Evolutionary conservation across 2,888 invertebrate genomes (phyloP).

Genomic region (Julus scanicus): DNA sequence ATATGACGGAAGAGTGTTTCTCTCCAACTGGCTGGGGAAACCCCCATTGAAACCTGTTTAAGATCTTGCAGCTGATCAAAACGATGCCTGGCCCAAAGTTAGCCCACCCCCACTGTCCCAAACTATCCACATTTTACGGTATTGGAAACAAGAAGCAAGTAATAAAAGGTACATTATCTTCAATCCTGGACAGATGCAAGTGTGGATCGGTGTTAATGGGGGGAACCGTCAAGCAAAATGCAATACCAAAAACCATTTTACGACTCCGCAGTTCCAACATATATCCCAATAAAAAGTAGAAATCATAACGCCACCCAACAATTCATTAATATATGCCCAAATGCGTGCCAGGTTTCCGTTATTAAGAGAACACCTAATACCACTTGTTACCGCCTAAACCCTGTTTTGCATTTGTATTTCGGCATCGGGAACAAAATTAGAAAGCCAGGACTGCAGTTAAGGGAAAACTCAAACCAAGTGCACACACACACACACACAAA

Average conservation of each 20-base stretch:
- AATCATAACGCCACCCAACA: not conserved
- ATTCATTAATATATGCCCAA: conserved; percentile 30
- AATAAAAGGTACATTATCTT: too few species aligned
- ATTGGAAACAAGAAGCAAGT: too few species aligned
- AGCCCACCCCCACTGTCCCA: too few species aligned
- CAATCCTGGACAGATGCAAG: too few species aligned
- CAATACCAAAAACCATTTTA: not conserved
- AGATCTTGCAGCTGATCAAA: too few species aligned
- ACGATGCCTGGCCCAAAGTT: too few species aligned
- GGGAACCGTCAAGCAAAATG: too few species aligned
- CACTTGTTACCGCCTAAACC: not conserved
- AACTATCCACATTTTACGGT: too few species aligned
- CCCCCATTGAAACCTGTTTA: too few species aligned
- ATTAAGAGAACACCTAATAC: conserved; percentile 34
- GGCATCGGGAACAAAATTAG: not conserved
- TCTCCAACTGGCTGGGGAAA: too few species aligned
- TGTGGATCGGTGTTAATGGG: too few species aligned
- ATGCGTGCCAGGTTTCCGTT: not conserved
- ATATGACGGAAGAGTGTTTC: too few species aligned
- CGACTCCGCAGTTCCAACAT: not conserved
- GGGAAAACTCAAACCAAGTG: not conserved
- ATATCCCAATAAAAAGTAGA: not conserved
- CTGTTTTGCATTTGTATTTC: conserved; percentile 20
- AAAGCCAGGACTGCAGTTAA: not conserved
- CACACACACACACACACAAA: not conserved